Conservation (phyloP, 2,113 vertebrate genomes). For the Calidris pugnax region DNA sequence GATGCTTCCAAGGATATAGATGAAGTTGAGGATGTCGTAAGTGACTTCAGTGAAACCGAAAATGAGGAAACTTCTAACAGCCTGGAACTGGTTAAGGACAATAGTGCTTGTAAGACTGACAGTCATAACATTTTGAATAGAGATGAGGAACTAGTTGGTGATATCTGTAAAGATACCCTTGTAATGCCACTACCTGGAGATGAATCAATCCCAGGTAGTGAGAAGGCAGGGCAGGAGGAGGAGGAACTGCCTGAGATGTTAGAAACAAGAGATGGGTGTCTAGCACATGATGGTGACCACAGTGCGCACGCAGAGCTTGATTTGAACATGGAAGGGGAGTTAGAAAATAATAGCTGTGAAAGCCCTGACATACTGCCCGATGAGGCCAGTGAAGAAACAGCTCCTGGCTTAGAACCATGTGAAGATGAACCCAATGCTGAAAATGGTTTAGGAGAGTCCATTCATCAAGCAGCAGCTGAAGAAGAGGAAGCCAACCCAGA, state of each 20-base stretch:
- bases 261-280: slow-evolving; percentile 29
- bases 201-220: background rate
- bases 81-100: background rate
- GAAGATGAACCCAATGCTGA: background rate
- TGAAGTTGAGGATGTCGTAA: background rate
- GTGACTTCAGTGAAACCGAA: background rate
- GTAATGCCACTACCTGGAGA: background rate
- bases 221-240: background rate
- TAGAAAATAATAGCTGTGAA: background rate
- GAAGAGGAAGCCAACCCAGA: background rate
- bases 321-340: background rate
- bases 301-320: background rate
- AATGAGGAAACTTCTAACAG: slow-evolving; percentile 4
- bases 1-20: background rate
- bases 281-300: background rate
- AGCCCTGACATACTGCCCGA: background rate
- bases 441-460: background rate
- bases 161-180: background rate
- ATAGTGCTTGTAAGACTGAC: background rate
- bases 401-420: background rate
- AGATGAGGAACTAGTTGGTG: background rate
- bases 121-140: background rate
- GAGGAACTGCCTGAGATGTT: background rate
- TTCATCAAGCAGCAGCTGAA: background rate
- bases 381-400: background rate